Evolutionary conservation across 2,113 vertebrate genomes (phyloP), one percentile per base, ranked within the genome.

Genomic region (Sinocyclocheilus anshuiensis): DNA sequence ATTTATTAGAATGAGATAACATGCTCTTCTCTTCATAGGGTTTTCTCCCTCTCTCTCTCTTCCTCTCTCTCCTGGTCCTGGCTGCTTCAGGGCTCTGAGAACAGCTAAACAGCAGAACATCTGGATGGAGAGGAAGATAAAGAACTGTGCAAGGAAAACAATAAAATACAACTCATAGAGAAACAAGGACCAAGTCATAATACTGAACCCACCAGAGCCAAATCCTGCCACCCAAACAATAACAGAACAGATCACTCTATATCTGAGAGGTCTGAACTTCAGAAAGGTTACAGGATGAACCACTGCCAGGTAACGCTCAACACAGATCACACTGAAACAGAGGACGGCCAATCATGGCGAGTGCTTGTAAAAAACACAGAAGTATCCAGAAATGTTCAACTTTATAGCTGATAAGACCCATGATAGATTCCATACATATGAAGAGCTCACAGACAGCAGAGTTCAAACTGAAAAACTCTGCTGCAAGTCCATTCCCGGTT

Each of bases 381-480:
- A 26, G 12, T 0, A 3, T 10, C 33, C 3, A 22, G 12, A 5
- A 5, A 7, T 4, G 33, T 8, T 16, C 33, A 33, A 3, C 11
- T 4, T 53, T 67, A 22, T 22, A 6, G 4, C 18, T 0, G 1
- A n/a, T 18, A 9, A 12, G 2, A 39, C 7, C 20, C 29, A 26
- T 22, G 7, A 33, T 0, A 57, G 36, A 1, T n/a, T 77, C 53
- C 10, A 84, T 0, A 77, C 33, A 79, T 57, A 63, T 18, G 10
- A 83, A 1, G 10, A 86, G 63, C 22, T 88, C 80, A 88, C 59
- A 74, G 72, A 78, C 12, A 42, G 74, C 48, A 11, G 84, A 16
- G 71, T 84, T 88, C 0, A 88, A 26, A 8, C 0, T 84, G 63
- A 88, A 78, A 22, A 82, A 78, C 24, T 86, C 80, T 78, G 63